A percentile compares a stretch with the other conserved stretches of the same genome.
Conservation (phyloP, 2,888 invertebrate species). For the Rhimphoctona megacephalus region DNA sequence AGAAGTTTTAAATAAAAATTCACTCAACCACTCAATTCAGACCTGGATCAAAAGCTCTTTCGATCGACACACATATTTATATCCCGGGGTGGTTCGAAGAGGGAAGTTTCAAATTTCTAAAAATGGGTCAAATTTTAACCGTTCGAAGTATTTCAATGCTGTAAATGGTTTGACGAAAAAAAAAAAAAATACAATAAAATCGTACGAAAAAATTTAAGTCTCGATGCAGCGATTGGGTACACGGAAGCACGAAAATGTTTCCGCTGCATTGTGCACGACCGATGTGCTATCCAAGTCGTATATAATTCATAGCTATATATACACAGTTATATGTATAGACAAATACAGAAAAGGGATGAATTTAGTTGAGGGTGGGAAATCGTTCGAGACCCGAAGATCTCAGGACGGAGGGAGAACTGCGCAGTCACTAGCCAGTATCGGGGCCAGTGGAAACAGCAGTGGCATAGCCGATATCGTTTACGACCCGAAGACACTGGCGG, state of each 20-base stretch:
- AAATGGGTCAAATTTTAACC: not conserved
- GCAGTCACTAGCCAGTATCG: conserved; percentile 49
- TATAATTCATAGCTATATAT: conserved; percentile 9
- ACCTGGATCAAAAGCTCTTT: not conserved
- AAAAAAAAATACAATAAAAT: not conserved
- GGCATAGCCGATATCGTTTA: conserved; percentile 60
- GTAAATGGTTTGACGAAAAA: not conserved
- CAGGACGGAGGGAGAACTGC: conserved; percentile 13
- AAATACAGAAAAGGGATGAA: not conserved
- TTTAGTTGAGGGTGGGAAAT: conserved; percentile 40
- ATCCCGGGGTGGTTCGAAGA: not conserved
- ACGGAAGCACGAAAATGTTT: conserved; percentile 55
- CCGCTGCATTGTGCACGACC: conserved; percentile 48
- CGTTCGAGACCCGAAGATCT: conserved; percentile 37
- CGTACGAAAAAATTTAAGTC: conserved; percentile 3
- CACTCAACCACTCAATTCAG: not conserved
- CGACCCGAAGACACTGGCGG: conserved; percentile 61
- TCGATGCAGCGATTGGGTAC: conserved; percentile 15
- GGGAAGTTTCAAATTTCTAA: not conserved
- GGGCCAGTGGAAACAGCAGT: conserved; percentile 44
- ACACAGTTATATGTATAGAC: not conserved
- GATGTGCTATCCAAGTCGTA: conserved; percentile 46
- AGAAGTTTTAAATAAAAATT: not conserved
- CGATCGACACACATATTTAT: not conserved
- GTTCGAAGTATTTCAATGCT: not conserved